Evolutionary conservation across 2,797 vertebrate species (phyloP), one percentile per base, ranked within the genome.

Genomic region (Macroramphosus scolopax): DNA sequence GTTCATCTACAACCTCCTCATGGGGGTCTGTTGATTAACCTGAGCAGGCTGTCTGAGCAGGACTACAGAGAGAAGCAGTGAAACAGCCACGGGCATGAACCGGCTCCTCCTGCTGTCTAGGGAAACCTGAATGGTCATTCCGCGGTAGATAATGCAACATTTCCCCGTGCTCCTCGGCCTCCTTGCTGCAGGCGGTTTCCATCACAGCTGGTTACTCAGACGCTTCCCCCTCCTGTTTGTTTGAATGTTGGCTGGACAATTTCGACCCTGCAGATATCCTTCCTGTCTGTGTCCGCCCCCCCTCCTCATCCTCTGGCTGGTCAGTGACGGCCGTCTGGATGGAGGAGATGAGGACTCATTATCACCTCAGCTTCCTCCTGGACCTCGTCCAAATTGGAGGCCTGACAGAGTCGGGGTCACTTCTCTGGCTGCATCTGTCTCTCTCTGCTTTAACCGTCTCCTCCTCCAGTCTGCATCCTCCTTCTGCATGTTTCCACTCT

Each of bases 341-440:
- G 14, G 31, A 26, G 36, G 66, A 70, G 78, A 84, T 38, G 62
- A 81, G 47, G 76, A 81, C 41, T 88, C 79, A 80, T 89, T 87
- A 87, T 69, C 79, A 22, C 40, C 52, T 55, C 28, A 62, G 71
- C 72, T 75, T 86, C 54, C 55, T 81, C 56, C 53, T 75, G 78
- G 88, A 71, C 40, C 13, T n/a, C 52, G 35, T 57, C 62, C 88
- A 73, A 74, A 42, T 77, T 70, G 55, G 52, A 52, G 32, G 61
- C 66, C 36, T 43, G 57, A 29, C 84, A 51, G 15, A 68, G 74
- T 63, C 72, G 47, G 57, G 71, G 81, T 65, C 15, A 82, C 51
- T 55, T 68, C 20, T 47, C 17, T 1, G 5, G 28, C 66, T 50
- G 56, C 57, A 60, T 53, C 53, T 66, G 54, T 4, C 11, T 9